Percentiles rank a stretch among this genome's conserved stretches.
These are phyloP conservation scores for Falco peregrinus DNA, from an alignment of 2,797 vertebrate species.

Conservation along the genomic window DNA sequence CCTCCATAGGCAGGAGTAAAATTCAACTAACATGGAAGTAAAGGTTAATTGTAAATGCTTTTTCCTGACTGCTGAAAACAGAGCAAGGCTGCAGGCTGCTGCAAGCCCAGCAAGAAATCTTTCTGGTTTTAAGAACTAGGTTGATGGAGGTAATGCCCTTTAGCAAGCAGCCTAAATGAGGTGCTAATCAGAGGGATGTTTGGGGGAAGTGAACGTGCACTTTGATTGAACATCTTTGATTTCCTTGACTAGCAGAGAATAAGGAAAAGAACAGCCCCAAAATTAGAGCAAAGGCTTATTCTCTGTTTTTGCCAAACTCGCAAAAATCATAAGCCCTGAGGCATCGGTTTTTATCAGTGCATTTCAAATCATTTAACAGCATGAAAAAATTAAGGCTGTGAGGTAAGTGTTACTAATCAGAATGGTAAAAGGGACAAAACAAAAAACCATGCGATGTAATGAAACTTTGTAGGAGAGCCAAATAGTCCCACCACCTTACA, in stretches of 20 bases:
- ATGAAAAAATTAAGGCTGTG: slow-evolving; percentile 1
- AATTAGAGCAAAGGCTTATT: slow-evolving; percentile 22
- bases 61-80: slow-evolving; percentile 76
- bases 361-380: slow-evolving; percentile 12
- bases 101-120: slow-evolving; percentile 75
- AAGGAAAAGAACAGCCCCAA: not conserved
- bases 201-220: not conserved
- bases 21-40: slow-evolving; percentile 62
- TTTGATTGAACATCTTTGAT: slow-evolving; percentile 12
- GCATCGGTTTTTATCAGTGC: not conserved
- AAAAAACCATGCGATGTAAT: not conserved
- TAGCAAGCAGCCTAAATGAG: slow-evolving; percentile 53
- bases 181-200: slow-evolving; percentile 65
- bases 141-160: slow-evolving; percentile 69
- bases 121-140: slow-evolving; percentile 78
- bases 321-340: not conserved
- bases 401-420: slow-evolving; percentile 3
- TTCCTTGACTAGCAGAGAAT: not conserved
- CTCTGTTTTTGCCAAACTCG: not conserved
- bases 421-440: not conserved
- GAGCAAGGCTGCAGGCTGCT: slow-evolving; percentile 75
- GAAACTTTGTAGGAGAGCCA: not conserved
- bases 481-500: not conserved
- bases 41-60: slow-evolving; percentile 67
- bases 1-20: slow-evolving; percentile 63